Base-by-base conservation (phyloP, 2,888 invertebrate genomes). In the Brachypalpus laphriformis region DNA sequence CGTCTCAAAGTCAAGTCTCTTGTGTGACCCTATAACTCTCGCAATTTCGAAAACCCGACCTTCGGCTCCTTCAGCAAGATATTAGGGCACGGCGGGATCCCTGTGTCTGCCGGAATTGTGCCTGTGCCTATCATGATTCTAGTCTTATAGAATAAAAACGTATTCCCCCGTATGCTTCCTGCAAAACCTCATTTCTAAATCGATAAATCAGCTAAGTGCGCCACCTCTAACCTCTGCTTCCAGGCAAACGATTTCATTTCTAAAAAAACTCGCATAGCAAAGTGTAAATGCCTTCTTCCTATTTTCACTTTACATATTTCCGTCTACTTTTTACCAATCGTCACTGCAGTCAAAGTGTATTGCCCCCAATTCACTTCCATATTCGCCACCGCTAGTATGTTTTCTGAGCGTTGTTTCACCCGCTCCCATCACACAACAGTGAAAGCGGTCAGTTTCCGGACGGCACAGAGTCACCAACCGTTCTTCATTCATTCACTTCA, bases 361-460 rank as follows among this genome's bases (percentile, higher is more conserved):
- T 71, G 77, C 63, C 56, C 77, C 8, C 54, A 20, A 56, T 70
- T 49, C 47, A 51, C 59, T 66, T 57, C 18, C 28, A 61, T 51
- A 34, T 65, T 66, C 20, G 40, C 76, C 49, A 42, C 40, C 34
- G 28, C 42, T 31, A 61, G 40, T 37, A 14, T 40, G 40, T 20
- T 74, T 74, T 72, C 51, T 76, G 28, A 22, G n/a, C 66, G 11
- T 37, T 49, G 9, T 22, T 42, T 34, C 20, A 40, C 25, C n/a
- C 9, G 18, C 2, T 7, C 70, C n/a, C n/a, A n/a, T n/a, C n/a
- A n/a, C 25, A 25, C 2, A 25, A 25, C 5, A 25, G 25, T 78
- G 25, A 71, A 78, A 78, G 56, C 47, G 77, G 77, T 78, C 63
- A 78, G 63, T 63, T 78, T 78, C 77, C 77, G 77, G 77, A 71